A percentile compares a stretch with the other conserved stretches of the same genome.
phyloP scores from a whole-genome alignment of 2,888 invertebrate species.

The Drosophila kuntzei region DNA sequence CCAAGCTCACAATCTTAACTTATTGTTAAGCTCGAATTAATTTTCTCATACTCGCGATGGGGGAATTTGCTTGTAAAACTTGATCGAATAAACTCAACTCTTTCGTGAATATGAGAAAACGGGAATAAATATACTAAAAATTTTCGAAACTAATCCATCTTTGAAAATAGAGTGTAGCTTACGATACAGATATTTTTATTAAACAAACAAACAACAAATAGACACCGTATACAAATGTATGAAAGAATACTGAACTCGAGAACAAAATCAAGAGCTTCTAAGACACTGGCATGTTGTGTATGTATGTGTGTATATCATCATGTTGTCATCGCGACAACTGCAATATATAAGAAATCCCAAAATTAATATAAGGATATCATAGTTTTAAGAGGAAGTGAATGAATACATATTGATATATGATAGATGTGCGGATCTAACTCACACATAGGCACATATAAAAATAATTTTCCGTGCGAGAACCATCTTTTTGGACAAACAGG shows the following conservation, averaged over 20 bases:
- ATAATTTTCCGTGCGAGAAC: conserved; percentile 1
- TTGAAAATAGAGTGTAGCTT: not conserved
- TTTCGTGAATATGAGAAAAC: not conserved
- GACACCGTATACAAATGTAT: conserved; percentile 18
- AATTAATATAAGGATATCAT: conserved; percentile 1
- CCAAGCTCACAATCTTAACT: not conserved
- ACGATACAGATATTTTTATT: conserved; percentile 20
- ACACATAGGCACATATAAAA: conserved; percentile 1
- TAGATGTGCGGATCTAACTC: not conserved
- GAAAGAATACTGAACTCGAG: conserved; percentile 41
- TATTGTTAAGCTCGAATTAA: not conserved
- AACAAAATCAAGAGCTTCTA: conserved; percentile 83
- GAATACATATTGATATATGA: not conserved
- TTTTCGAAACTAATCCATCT: conserved; percentile 9
- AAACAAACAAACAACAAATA: conserved; percentile 9
- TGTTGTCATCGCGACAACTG: too few species aligned
- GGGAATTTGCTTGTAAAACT: not conserved
- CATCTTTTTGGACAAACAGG: conserved; percentile 32
- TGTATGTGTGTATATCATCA: too few species aligned
- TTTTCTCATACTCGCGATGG: not conserved
- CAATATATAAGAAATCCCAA: conserved; percentile 3
- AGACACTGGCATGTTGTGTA: conserved; percentile 57
- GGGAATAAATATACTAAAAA: not conserved
- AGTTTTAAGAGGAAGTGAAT: not conserved
- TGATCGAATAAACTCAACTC: not conserved